Base-by-base conservation (phyloP, 2,113 vertebrate species). In the Rhodinocichla rosea region DNA sequence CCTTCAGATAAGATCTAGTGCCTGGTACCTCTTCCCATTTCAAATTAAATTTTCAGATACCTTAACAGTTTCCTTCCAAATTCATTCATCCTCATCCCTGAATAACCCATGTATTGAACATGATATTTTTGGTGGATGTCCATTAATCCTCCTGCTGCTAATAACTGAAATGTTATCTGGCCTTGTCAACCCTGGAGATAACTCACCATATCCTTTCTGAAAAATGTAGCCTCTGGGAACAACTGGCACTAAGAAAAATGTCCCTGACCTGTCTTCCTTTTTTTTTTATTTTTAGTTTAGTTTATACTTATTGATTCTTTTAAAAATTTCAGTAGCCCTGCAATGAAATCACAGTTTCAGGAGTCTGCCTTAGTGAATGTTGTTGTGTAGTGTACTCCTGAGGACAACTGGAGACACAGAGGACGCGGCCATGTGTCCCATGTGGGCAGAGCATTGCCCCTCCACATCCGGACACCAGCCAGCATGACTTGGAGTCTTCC, bases 21-120 rank as follows among this genome's bases (percentile, higher is more conserved):
- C 37, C 60, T 89, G 35, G 10, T 78, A 71, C 35, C 30, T 91
- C 60, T 49, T 95, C 26, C 32, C 13, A 44, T 90, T 91, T 95
- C 40, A 94, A 93, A 94, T 97, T 91, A 90, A 79, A 42, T 95
- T 96, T 94, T 89, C 83, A 90, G 70, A 44, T 85, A 79, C 74
- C n/a, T 64, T 87, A 91, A 95, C 64, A 91, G 74, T 75, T 96
- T 78, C 27, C 33, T 89, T 91, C 92, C 21, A 78, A 82, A 87
- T 87, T 84, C 78, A 91, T 23, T 92, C 70, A 74, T 71, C n/a
- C 52, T 84, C 74, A 75, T 68, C 69, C 40, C 47, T 79, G 65
- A 87, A 92, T 70, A 94, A 63, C 47, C 57, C 71, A 55, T 49
- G 53, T 76, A 91, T 79, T 64, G 70, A 95, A 94, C 78, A 83